These are phyloP conservation scores for Trissolcus basalis DNA, from an alignment of 1,140 invertebrate genomes.

Conservation along the genomic window DNA sequence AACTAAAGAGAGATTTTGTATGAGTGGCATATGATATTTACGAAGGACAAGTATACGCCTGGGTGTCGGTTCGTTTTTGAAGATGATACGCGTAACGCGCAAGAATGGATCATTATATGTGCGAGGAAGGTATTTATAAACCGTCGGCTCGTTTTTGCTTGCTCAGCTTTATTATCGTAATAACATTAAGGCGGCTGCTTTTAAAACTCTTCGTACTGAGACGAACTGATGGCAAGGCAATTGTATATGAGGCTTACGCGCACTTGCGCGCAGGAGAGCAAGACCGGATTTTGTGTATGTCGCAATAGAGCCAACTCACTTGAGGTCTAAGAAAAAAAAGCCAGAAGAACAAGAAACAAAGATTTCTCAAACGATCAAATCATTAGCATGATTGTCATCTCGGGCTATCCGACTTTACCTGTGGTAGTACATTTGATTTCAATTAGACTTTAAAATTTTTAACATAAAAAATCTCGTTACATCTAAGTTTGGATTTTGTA, in stretches of 20 bases:
- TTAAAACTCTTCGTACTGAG: constrained; percentile 64
- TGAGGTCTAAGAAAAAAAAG: constrained; percentile 49
- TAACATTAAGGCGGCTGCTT: constrained; percentile 71
- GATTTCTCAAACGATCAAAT: too few relatives aligned
- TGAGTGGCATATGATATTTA: constrained; percentile 12
- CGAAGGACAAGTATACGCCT: constrained; percentile 23
- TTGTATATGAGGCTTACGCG: constrained; percentile 52
- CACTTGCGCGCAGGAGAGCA: constrained; percentile 46
- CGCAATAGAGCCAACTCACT: constrained; percentile 52
- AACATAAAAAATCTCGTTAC: too few relatives aligned
- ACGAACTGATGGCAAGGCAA: constrained; percentile 51
- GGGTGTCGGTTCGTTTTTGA: constrained; percentile 39
- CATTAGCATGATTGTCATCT: too few relatives aligned
- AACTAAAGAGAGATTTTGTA: constrained; percentile 18
- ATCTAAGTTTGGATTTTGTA: too few relatives aligned
- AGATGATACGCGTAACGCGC: constrained; percentile 58
- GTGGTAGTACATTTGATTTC: too few relatives aligned
- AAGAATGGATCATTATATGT: constrained; percentile 59
- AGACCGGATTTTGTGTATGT: constrained; percentile 58
- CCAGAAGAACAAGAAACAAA: constrained; percentile 7
- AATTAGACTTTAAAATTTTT: too few relatives aligned
- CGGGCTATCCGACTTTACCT: too few relatives aligned
- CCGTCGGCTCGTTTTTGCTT: constrained; percentile 62
- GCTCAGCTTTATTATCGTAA: constrained; percentile 71
- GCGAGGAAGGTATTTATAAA: constrained; percentile 68